Conservation (phyloP, 2,888 invertebrate species). For the Synergus itoensis region DNA sequence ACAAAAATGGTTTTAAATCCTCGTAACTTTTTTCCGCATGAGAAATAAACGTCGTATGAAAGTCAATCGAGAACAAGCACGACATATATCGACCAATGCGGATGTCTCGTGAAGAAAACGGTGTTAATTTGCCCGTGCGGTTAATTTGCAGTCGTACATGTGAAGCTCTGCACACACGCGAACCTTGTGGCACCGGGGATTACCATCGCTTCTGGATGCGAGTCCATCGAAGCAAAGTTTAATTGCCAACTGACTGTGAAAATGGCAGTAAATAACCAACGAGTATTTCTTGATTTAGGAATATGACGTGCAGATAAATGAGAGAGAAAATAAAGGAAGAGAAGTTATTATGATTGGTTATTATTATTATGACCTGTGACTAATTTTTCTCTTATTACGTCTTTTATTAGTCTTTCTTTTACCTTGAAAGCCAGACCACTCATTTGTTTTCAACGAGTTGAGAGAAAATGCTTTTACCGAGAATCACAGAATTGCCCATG, state of each 20-base stretch:
- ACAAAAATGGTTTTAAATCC: background rate
- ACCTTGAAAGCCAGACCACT: background rate
- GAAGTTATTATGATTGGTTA: constrained; percentile 13
- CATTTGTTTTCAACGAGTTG: background rate
- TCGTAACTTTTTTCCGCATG: background rate
- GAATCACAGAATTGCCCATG: background rate
- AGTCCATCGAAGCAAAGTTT: constrained; percentile 31
- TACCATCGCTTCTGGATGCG: constrained; percentile 21
- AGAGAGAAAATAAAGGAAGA: background rate
- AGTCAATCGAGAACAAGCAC: background rate
- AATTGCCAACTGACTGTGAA: constrained; percentile 32
- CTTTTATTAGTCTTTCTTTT: background rate
- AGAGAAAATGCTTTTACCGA: background rate
- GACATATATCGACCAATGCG: constrained; percentile 25
- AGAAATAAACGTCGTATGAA: background rate
- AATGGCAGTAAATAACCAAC: constrained; percentile 23
- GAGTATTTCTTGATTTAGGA: constrained; percentile 26
- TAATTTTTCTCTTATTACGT: background rate
- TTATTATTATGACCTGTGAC: constrained; percentile 8
- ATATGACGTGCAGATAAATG: constrained; percentile 9
- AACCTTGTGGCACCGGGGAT: constrained; percentile 25
- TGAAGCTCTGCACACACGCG: constrained; percentile 20
- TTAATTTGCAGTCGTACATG: constrained; percentile 14
- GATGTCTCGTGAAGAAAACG: constrained; percentile 23
- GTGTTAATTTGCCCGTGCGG: constrained; percentile 34